Evolutionary conservation across 2,113 vertebrate species (phyloP).

Genomic region (Aspidoscelis tigris): DNA sequence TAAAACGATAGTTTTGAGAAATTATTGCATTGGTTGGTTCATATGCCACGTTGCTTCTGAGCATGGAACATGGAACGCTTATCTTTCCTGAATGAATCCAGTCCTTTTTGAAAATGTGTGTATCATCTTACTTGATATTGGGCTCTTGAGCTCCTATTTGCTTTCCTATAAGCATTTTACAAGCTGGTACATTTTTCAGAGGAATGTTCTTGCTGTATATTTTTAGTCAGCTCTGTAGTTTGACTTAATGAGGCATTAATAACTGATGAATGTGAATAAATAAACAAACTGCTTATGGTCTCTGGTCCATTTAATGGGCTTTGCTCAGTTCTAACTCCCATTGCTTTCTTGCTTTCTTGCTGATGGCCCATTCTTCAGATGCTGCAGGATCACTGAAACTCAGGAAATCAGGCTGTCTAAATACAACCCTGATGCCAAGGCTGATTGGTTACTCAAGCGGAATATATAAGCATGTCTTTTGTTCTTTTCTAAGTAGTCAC

Average conservation of each 20-base stretch:
- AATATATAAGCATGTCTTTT: too few relatives aligned
- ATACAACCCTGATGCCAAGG: not conserved
- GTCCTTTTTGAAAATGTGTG: not conserved
- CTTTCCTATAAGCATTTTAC: not conserved
- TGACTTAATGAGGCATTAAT: constrained; percentile 22
- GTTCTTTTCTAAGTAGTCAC: too few relatives aligned
- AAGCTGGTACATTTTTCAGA: not conserved
- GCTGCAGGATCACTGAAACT: not conserved
- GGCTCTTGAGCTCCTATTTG: not conserved
- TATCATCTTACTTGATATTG: not conserved
- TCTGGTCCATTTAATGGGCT: not conserved
- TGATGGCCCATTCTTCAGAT: not conserved
- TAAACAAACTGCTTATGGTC: constrained; percentile 8
- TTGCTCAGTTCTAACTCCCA: not conserved
- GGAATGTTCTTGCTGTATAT: constrained; percentile 1
- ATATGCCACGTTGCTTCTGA: not conserved
- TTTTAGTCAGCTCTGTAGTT: constrained; percentile 10
- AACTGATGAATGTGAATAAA: constrained; percentile 18
- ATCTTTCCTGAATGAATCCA: not conserved
- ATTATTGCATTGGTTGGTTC: not conserved
- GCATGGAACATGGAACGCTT: not conserved
- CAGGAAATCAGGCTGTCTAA: not conserved
- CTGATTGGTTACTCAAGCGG: not conserved
- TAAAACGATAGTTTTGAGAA: not conserved
- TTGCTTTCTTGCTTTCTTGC: not conserved